These are phyloP conservation scores for Brachionus sp. DNA, from an alignment of 1,140 invertebrate genomes.

Conservation along the genomic window DNA sequence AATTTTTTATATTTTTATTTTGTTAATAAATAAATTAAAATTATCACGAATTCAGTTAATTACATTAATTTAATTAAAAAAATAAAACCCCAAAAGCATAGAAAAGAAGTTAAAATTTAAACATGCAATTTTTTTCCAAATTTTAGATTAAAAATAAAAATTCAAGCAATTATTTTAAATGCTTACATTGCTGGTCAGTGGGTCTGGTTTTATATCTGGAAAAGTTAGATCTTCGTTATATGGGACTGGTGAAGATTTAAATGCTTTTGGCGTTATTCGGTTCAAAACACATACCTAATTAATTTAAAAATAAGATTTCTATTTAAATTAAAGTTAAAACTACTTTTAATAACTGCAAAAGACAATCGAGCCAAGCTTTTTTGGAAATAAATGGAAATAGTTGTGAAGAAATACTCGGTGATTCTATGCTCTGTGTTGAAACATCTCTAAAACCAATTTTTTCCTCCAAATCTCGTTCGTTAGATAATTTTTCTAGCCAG, in stretches of 20 bases:
- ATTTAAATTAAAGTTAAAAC: background rate
- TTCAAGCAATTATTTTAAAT: too few relatives aligned
- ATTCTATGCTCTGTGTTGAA: constrained; percentile 19
- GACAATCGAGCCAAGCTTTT: constrained; percentile 57
- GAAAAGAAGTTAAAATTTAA: too few relatives aligned
- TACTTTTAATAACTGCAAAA: constrained; percentile 59
- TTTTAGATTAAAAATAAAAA: too few relatives aligned
- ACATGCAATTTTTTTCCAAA: too few relatives aligned
- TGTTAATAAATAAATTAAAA: too few relatives aligned
- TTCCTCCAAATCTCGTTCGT: constrained; percentile 46
- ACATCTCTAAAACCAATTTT: background rate
- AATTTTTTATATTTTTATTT: too few relatives aligned
- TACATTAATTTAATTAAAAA: too few relatives aligned
- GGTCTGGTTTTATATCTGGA: constrained; percentile 55
- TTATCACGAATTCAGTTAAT: too few relatives aligned
- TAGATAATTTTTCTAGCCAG: constrained; percentile 55
- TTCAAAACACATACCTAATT: constrained; percentile 54
- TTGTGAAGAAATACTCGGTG: constrained; percentile 51
- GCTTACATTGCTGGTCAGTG: constrained; percentile 54
- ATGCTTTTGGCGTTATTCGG: constrained; percentile 54
- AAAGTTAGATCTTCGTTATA: constrained; percentile 50
- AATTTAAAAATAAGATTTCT: background rate
- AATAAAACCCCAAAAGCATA: too few relatives aligned
- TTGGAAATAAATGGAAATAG: constrained; percentile 59
- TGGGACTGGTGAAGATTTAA: constrained; percentile 51